phyloP scores from a whole-genome alignment of 2,113 vertebrate species.

The Benitochromis conjunctus region DNA sequence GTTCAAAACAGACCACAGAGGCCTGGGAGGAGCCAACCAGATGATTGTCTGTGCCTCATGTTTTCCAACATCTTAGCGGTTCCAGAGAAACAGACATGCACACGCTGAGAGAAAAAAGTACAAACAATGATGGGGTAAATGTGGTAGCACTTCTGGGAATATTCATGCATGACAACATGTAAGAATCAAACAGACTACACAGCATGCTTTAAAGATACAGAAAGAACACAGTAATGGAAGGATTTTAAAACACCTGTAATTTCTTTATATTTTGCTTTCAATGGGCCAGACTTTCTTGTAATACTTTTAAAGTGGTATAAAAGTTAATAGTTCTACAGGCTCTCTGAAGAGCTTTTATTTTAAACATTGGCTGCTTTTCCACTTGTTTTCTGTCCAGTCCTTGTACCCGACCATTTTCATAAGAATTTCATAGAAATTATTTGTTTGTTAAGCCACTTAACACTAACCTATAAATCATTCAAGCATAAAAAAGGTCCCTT shows the following conservation, averaged over 20 bases:
- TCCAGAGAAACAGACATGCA: background rate
- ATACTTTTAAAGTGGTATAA: background rate
- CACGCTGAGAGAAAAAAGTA: background rate
- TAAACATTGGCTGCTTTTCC: background rate
- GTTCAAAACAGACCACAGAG: background rate
- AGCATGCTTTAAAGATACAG: background rate
- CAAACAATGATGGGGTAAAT: background rate
- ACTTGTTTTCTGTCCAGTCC: background rate
- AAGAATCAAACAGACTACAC: background rate
- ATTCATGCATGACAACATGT: background rate
- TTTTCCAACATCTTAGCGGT: background rate
- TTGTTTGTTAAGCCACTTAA: background rate
- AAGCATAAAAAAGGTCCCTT: background rate
- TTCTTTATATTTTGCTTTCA: background rate
- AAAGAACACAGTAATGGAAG: background rate
- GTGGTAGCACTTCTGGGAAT: background rate
- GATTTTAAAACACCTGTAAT: background rate
- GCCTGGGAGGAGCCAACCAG: background rate
- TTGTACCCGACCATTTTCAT: background rate
- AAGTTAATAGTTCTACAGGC: background rate
- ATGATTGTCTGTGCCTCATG: background rate
- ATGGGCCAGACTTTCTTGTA: background rate
- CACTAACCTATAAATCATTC: background rate
- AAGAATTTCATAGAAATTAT: background rate
- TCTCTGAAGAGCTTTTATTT: background rate